Percentiles rank a stretch among this genome's conserved stretches.
These are phyloP conservation scores for Brachyopa scutellaris DNA, from an alignment of 2,888 invertebrate genomes.

Conservation along the genomic window DNA sequence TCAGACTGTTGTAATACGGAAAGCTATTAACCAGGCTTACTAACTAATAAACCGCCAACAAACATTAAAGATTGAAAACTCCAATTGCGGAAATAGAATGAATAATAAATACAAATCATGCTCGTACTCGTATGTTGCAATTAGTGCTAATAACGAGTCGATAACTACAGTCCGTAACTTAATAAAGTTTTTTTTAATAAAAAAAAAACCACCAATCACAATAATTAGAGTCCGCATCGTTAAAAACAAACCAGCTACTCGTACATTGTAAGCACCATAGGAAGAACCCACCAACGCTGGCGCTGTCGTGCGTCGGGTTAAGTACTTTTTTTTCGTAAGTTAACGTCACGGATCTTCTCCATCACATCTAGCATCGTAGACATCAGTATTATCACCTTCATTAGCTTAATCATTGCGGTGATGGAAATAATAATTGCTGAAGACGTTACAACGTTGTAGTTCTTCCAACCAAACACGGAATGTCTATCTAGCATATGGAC, in stretches of 20 bases:
- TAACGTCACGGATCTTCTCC: slow-evolving; percentile 47
- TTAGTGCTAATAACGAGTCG: slow-evolving; percentile 39
- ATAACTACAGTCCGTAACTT: slow-evolving; percentile 17
- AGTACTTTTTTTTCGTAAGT: neutral
- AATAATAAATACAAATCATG: slow-evolving; percentile 11
- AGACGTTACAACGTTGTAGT: slow-evolving; percentile 55
- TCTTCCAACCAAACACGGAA: slow-evolving; percentile 35
- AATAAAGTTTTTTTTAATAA: slow-evolving; percentile 32
- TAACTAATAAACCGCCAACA: neutral
- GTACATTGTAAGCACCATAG: slow-evolving; percentile 7
- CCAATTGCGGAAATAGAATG: slow-evolving; percentile 18
- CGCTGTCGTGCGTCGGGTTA: neutral
- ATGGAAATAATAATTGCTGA: slow-evolving; percentile 62
- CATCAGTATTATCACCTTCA: slow-evolving; percentile 60
- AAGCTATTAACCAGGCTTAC: too few species aligned
- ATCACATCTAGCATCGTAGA: slow-evolving; percentile 19
- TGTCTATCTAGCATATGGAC: neutral
- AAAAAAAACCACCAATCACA: slow-evolving; percentile 13
- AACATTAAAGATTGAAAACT: neutral
- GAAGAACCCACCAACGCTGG: neutral
- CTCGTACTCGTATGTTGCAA: slow-evolving; percentile 17
- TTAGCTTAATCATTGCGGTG: slow-evolving; percentile 66
- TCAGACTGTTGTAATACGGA: too few species aligned
- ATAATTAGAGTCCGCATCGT: slow-evolving; percentile 36
- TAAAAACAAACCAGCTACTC: slow-evolving; percentile 15